Conservation (phyloP, 2,888 invertebrate species). For the Aricia artaxerxes region DNA sequence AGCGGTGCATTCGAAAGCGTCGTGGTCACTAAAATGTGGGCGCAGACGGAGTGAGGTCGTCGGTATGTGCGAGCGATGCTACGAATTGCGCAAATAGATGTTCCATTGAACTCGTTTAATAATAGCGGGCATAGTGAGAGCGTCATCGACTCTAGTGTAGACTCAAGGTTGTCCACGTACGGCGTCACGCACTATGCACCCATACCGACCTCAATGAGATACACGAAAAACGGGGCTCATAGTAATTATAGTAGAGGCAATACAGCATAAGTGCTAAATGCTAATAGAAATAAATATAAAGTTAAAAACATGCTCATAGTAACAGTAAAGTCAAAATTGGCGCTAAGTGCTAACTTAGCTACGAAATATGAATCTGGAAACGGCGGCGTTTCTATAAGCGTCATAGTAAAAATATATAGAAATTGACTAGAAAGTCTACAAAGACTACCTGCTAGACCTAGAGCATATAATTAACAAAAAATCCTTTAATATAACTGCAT, state of each 20-base stretch:
- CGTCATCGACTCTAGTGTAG: constrained; percentile 57
- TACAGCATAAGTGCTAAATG: too few species aligned
- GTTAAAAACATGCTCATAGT: too few species aligned
- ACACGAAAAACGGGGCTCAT: constrained; percentile 10
- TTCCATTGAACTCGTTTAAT: constrained; percentile 80
- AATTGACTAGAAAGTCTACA: too few species aligned
- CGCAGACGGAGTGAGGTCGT: constrained; percentile 67
- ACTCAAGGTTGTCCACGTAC: constrained; percentile 62
- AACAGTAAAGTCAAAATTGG: too few species aligned
- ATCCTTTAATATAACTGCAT: too few species aligned
- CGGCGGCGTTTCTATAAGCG: too few species aligned
- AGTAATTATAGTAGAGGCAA: not conserved
- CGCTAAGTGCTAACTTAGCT: too few species aligned
- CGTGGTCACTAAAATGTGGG: constrained; percentile 41
- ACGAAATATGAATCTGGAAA: too few species aligned
- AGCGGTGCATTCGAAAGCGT: not conserved
- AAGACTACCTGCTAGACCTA: too few species aligned
- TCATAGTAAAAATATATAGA: too few species aligned
- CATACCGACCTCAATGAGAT: constrained; percentile 52
- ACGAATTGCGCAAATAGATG: constrained; percentile 80
- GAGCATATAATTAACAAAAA: too few species aligned
- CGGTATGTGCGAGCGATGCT: constrained; percentile 70
- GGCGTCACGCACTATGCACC: constrained; percentile 52
- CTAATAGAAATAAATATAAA: not conserved
- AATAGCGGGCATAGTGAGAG: constrained; percentile 76